Base-by-base conservation (phyloP, 2,113 vertebrate genomes). In the Apistogramma diplotaenia region DNA sequence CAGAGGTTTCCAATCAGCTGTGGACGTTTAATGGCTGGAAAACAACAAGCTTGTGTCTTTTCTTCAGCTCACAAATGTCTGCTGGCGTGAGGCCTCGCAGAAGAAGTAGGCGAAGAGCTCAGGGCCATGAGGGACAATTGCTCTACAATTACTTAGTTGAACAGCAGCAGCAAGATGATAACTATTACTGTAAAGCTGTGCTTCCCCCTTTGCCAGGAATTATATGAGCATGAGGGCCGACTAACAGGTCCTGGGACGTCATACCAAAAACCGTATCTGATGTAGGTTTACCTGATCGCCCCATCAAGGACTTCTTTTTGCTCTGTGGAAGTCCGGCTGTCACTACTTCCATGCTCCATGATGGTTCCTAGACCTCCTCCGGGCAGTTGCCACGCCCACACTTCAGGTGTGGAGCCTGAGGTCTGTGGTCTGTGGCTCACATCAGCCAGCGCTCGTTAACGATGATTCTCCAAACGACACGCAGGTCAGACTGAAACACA, bases 1-100 rank as follows among this genome's bases (percentile, higher is more conserved):
- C 76, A 85, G 83, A 87, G 51, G 60, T 81, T 84, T 93, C 81
- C 88, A 89, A 90, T 90, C 91, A 93, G 88, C 91, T 92, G 86
- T 53, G 71, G 79, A 78, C 75, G 79, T 85, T 93, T 91, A 92
- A 85, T 16, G 71, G 59, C 58, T 91, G 79, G 56, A 90, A 91
- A 91, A 93, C 83, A 90, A 91, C 76, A 79, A 75, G 79, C 88
- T 76, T 19, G 58, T 85, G 86, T 88, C 78, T 76, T 88, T 82
- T 87, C 62, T 56, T 62, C 16, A 40, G 71, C 86, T 84, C 43
- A 46, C 21, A 87, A 35, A 65, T 31, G 18, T 78, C 76, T 84
- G 51, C 78, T 83, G 84, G 82, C 85, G 75, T 0, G 18, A 74
- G 58, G 55, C 59, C 46, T 46, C 3, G 61, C 40, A 53, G n/a